Evolutionary conservation across 2,113 vertebrate species (phyloP), one percentile per base, ranked within the genome.

Genomic region (Centropristis striata): DNA sequence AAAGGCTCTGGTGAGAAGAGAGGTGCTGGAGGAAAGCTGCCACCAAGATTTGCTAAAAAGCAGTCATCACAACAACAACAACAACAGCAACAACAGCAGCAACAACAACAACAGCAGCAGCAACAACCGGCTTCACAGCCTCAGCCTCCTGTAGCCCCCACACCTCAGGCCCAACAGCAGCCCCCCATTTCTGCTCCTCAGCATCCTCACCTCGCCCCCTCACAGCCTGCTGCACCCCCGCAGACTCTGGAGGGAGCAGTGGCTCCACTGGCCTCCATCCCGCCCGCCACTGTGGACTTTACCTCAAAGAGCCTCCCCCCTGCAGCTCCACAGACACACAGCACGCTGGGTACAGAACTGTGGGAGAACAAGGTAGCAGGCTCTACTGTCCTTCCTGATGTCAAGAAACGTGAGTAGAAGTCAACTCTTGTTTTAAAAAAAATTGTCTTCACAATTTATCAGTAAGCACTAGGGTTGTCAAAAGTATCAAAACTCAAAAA

Each of bases 31-130:
- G 93, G 92, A 76, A 99, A 99, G 84, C 95, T 99, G 39, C 98
- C 98, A 12, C 98, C 98, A 36, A 94, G 98, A 80, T 99, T 99
- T 95, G 98, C 97, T 73, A 99, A 99, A 90, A 99, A 99, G 81
- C 97, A 98, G 82, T 90, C 96, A 91, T 85, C 90, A 1, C 79
- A 47, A 0, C 80, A 60, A 0, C 81, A 76, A 0, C 78, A 63
- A 0, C 78, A 69, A 0, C 71, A 71, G 0, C 81, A 60, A 0
- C 70, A 71, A 0, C 80, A 49, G 0, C 65, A 60, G 0, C 76
- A 63, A 0, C 78, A 81, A 3, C 88, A 86, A 12, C 90, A 90
- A 12, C 92, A 87, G 1, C 81, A 84, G 4, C 84, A 81, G 0
- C 91, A 90, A 14, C 92, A 93, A 49, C 91, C 90, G 66, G 28